Evolutionary conservation across 2,797 vertebrate species (phyloP), one percentile per base, ranked within the genome.

Genomic region (Pangasius larnaudii): DNA sequence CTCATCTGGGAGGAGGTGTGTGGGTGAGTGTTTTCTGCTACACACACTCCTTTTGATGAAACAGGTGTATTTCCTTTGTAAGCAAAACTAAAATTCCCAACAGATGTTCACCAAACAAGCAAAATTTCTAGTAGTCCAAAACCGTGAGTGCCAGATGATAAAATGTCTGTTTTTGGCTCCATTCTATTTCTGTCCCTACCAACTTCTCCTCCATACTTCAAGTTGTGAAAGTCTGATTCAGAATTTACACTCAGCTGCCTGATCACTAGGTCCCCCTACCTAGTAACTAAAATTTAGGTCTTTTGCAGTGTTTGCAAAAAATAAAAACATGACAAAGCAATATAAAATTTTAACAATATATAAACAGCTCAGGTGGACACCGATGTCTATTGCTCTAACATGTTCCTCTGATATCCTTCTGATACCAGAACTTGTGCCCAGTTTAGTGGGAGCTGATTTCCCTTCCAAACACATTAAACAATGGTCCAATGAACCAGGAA

Each of bases 1-100:
- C 75, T 95, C 96, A 13, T 96, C 96, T 0, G 98, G 98, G 93
- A 97, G 95, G 88, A 96, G 96, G 94, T 99, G 98, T 95, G 93
- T 97, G 95, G 98, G 98, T 99, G 96, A 96, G 92, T 93, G 27
- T 19, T 74, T 56, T 18, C 83, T 53, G 51, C 27, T 61, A 27
- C 46, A 27, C 22, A 69, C 49, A 46, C 71, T 56, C 39, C 10
- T n/a, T 58, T 42, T 53, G 51, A 53, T 13, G 46, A 77, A 77
- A 77, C 49, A 33, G 53, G 16, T 58, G 19, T 33, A 22, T 39
- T 24, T 19, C 18, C 7, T 59, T 59, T 59, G 5, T 36, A 11
- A 24, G 22, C 9, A 59, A 59, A 39, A 59, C 19, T 39, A 24
- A 36, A 58, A 56, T 22, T 33, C 51, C 51, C 16, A 56, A 78